These are phyloP conservation scores for Epicauta chinensis DNA, from an alignment of 1,140 invertebrate species.

Conservation along the genomic window DNA sequence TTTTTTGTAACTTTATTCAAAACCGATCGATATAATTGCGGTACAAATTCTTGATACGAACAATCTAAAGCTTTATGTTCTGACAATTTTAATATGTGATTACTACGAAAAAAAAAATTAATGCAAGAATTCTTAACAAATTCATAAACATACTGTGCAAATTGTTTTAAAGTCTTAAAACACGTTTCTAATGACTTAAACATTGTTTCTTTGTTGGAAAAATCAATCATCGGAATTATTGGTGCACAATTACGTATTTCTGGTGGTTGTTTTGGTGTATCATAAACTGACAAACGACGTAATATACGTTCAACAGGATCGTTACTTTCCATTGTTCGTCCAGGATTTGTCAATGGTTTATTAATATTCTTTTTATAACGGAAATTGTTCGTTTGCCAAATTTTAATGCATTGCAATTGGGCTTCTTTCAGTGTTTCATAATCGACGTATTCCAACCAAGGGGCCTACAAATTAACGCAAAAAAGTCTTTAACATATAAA, in stretches of 20 bases:
- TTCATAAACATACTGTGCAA: slow-evolving; percentile 45
- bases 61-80: slow-evolving; percentile 63
- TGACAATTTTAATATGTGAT: slow-evolving; percentile 47
- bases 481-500: slow-evolving; percentile 3
- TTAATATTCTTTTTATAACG: slow-evolving; percentile 39
- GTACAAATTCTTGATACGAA: slow-evolving; percentile 58
- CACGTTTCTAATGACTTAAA: slow-evolving; percentile 47
- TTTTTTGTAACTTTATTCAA: slow-evolving; percentile 48
- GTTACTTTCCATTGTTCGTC: slow-evolving; percentile 28
- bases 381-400: slow-evolving; percentile 39
- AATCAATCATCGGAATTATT: slow-evolving; percentile 36
- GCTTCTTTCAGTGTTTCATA: slow-evolving; percentile 48
- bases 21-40: slow-evolving; percentile 57
- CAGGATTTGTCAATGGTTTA: slow-evolving; percentile 33
- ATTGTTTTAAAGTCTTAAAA: slow-evolving; percentile 52
- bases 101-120: slow-evolving; percentile 27
- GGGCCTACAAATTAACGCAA: slow-evolving; percentile 36
- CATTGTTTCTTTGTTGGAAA: slow-evolving; percentile 35
- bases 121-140: slow-evolving; percentile 1
- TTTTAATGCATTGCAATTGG: slow-evolving; percentile 43
- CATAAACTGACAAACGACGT: slow-evolving; percentile 55
- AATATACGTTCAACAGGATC: slow-evolving; percentile 52
- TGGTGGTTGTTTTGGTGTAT: slow-evolving; percentile 50
- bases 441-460: slow-evolving; percentile 66
- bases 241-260: slow-evolving; percentile 36